Conservation (phyloP, 1,140 invertebrate genomes). For the Sinonovacula constricta region DNA sequence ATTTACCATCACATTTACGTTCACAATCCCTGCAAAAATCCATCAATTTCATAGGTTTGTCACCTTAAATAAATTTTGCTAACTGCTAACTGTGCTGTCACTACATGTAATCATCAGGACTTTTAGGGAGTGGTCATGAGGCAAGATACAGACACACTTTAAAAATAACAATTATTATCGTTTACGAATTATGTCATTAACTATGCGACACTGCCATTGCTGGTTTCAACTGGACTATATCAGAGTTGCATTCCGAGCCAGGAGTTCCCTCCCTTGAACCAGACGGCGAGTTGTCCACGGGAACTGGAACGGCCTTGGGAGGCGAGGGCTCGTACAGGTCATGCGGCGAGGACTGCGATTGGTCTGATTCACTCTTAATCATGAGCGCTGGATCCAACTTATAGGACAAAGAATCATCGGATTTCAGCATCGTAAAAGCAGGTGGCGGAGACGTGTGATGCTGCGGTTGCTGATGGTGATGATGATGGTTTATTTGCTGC, state of each 20-base stretch:
- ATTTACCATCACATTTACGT: too few relatives aligned
- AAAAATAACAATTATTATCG: too few relatives aligned
- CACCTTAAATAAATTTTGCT: too few relatives aligned
- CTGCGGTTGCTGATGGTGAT: background rate
- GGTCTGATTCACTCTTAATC: slow-evolving; percentile 33
- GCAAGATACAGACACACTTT: too few relatives aligned
- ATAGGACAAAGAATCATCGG: slow-evolving; percentile 27
- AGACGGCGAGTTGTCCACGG: slow-evolving; percentile 16
- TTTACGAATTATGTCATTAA: too few relatives aligned
- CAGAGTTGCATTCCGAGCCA: slow-evolving; percentile 13
- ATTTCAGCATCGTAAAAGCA: slow-evolving; percentile 16
- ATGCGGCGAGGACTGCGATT: slow-evolving; percentile 41
- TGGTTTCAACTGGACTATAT: slow-evolving; percentile 43
- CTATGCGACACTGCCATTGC: slow-evolving; percentile 35
- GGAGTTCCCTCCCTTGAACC: slow-evolving; percentile 12
- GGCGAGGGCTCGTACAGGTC: slow-evolving; percentile 41
- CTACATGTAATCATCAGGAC: too few relatives aligned
- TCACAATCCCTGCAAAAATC: too few relatives aligned
- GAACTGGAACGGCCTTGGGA: slow-evolving; percentile 36
- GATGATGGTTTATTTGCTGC: background rate
- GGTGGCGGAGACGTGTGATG: background rate
- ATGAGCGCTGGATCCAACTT: slow-evolving; percentile 23
- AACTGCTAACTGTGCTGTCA: too few relatives aligned
- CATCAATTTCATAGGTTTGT: too few relatives aligned
- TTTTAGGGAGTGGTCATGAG: too few relatives aligned